Evolutionary conservation across 1,140 invertebrate species (phyloP), one percentile per base, ranked within the genome.

Genomic region (Lordiphosa collinella): DNA sequence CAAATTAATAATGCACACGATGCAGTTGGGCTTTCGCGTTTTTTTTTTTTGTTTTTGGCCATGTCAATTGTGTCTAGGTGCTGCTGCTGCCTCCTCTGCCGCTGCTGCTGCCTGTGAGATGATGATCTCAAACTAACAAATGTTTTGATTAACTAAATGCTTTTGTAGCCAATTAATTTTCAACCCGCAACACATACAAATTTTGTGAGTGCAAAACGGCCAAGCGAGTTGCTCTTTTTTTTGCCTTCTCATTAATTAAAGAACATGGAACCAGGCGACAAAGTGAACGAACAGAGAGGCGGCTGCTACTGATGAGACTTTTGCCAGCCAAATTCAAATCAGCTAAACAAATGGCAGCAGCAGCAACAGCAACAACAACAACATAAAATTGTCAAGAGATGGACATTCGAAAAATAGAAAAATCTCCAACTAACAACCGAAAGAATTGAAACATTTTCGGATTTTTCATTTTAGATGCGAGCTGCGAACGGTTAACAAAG

Each of bases 361-460:
- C 11, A 55, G 16, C n/a, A n/a, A n/a, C n/a, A n/a, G n/a, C 40
- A 56, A 25, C 35, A 57, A 14, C 48, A 59, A 41, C 55, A 54
- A 14, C 40, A 70, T 68, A 76, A 71, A 84, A 76, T 82, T 84
- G 72, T 84, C 72, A 82, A 82, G 78, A 82, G 78, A 82, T 82
- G 78, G 78, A 82, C 78, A 82, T 82, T 85, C 78, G 78, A 78
- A 82, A 82, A 82, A 82, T 82, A 82, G 78, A 44, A 84, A 82
- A 84, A 84, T 84, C 78, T 84, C 78, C 78, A 84, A 84, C 78
- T 84, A 82, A 73, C 22, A 78, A 73, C 57, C 72, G 78, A 82
- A 82, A 85, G 78, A 84, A 82, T 82, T 82, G 78, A 82, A 82
- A 82, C 78, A 82, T 82, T 84, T 84, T 82, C 79, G 78, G 67